phyloP scores from a whole-genome alignment of 2,888 invertebrate species.

The Caenorhabditis sp. region DNA sequence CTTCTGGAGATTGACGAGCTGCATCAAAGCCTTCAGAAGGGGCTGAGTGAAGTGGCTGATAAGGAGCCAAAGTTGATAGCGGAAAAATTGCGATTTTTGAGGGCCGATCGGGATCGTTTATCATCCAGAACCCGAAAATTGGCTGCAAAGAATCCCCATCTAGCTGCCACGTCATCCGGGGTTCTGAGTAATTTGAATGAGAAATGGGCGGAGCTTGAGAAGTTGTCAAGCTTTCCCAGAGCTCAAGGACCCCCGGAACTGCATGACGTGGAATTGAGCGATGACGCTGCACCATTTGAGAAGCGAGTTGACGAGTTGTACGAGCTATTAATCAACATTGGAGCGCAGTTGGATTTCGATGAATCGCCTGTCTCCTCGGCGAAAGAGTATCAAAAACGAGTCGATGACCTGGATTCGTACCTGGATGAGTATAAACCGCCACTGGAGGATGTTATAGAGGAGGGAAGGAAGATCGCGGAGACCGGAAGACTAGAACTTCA shows the following conservation, averaged over 20 bases:
- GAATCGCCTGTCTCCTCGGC: conserved; percentile 66
- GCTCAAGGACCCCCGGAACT: conserved; percentile 22
- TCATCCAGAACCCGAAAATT: conserved; percentile 69
- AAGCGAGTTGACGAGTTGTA: conserved; percentile 57
- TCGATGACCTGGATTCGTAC: conserved; percentile 64
- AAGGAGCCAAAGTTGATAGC: conserved; percentile 60
- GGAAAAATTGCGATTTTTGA: conserved; percentile 66
- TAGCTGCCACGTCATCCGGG: conserved; percentile 61
- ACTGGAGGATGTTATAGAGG: conserved; percentile 74
- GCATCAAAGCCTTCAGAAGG: conserved; percentile 64
- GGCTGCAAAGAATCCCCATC: conserved; percentile 67
- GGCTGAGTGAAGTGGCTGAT: conserved; percentile 41
- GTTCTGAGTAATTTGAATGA: conserved; percentile 43
- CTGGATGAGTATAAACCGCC: conserved; percentile 62
- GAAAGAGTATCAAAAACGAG: conserved; percentile 60
- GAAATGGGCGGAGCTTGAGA: conserved; percentile 67
- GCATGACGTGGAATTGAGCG: conserved; percentile 24
- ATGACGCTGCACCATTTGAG: conserved; percentile 44
- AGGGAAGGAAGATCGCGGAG: conserved; percentile 76
- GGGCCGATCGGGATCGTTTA: conserved; percentile 70
- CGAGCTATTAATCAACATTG: conserved; percentile 60
- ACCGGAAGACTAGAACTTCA: conserved; percentile 78
- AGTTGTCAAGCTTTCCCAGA: conserved; percentile 29
- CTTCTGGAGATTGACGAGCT: conserved; percentile 74
- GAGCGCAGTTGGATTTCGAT: conserved; percentile 71